A percentile compares a stretch with the other conserved stretches of the same genome.
Conservation (phyloP, 1,140 invertebrate species). For the Pogonomyrmex californicus region DNA sequence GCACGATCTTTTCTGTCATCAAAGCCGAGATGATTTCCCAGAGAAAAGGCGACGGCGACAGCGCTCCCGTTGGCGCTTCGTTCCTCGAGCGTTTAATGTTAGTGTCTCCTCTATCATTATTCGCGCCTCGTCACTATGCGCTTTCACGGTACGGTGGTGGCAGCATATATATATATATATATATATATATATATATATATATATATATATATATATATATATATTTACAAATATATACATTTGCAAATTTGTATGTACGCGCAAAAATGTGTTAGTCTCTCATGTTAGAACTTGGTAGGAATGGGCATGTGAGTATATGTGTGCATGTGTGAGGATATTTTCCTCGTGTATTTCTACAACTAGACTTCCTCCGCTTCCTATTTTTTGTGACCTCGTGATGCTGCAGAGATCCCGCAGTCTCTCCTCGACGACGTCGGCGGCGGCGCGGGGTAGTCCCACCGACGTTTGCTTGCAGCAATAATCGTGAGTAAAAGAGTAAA, state of each 20-base stretch:
- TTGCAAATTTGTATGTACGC: slow-evolving; percentile 37
- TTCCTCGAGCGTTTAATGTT: slow-evolving; percentile 57
- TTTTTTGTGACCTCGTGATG: slow-evolving; percentile 10
- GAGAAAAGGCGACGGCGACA: slow-evolving; percentile 15
- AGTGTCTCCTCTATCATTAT: slow-evolving; percentile 30
- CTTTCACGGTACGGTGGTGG: slow-evolving; percentile 79
- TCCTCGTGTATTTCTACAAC: slow-evolving; percentile 42
- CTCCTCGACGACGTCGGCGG: slow-evolving; percentile 24
- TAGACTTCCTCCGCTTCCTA: slow-evolving; percentile 25
- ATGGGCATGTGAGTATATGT: background rate
- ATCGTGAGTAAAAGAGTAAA: slow-evolving; percentile 33
- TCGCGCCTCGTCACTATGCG: slow-evolving; percentile 18
- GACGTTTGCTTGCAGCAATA: slow-evolving; percentile 52
- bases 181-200: background rate
- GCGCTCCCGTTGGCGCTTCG: slow-evolving; percentile 55
- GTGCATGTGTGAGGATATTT: background rate
- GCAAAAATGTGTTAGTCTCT: slow-evolving; percentile 44
- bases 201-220: slow-evolving; percentile 9
- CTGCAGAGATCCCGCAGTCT: slow-evolving; percentile 41
- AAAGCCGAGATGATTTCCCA: background rate
- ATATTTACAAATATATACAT: background rate
- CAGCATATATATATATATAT: slow-evolving; percentile 74
- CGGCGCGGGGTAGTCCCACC: slow-evolving; percentile 14
- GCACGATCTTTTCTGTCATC: slow-evolving; percentile 3
- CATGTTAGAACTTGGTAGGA: slow-evolving; percentile 24